phyloP scores from a whole-genome alignment of 2,797 vertebrate genomes.

The Danio aesculapii region DNA sequence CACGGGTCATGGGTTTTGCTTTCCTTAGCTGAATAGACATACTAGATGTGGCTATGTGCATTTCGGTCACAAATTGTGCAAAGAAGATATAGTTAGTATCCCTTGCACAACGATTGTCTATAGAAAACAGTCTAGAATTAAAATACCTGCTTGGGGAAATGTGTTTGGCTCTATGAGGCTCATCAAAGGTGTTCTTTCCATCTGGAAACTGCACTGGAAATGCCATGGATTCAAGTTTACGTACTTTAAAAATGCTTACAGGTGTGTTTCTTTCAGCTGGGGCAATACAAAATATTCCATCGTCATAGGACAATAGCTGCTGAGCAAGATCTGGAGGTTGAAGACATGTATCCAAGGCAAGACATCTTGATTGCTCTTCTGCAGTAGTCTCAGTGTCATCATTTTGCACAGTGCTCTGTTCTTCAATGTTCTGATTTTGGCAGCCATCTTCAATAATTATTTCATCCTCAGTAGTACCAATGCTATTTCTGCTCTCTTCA shows the following conservation, averaged over 20 bases:
- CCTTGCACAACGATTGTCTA: constrained; percentile 6
- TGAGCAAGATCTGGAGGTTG: neutral
- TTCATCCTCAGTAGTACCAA: no score
- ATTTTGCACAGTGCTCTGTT: neutral
- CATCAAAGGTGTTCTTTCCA: constrained; percentile 32
- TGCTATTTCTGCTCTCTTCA: no score
- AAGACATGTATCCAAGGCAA: neutral
- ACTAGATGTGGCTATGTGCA: constrained; percentile 21
- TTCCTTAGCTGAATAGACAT: constrained; percentile 46
- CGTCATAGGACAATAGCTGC: constrained; percentile 1
- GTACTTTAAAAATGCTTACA: constrained; percentile 28
- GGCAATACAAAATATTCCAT: constrained; percentile 29
- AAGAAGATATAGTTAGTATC: constrained; percentile 38
- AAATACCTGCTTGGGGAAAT: constrained; percentile 47
- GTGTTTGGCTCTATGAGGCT: neutral
- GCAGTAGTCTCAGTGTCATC: neutral
- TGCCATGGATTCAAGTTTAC: neutral
- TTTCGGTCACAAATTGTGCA: constrained; percentile 35
- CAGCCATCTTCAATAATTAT: neutral
- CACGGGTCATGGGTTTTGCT: constrained; percentile 21
- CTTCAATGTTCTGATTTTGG: neutral
- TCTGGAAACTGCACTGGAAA: neutral
- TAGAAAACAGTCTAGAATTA: constrained; percentile 35
- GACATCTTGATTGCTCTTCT: neutral
- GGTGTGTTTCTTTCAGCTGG: constrained; percentile 37